These are phyloP conservation scores for Scomber japonicus DNA, from an alignment of 2,113 vertebrate genomes.

Conservation along the genomic window DNA sequence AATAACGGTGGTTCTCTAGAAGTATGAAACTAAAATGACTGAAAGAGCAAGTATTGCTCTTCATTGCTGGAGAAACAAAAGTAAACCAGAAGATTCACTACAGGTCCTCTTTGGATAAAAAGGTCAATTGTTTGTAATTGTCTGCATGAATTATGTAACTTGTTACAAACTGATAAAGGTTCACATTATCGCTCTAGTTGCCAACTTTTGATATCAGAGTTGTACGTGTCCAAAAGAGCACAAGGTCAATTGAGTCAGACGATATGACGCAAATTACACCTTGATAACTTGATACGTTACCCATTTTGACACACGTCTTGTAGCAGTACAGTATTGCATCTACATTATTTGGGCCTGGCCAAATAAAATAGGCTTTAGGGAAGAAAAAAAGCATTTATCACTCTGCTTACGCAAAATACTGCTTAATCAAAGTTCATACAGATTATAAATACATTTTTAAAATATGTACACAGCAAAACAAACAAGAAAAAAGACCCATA, in stretches of 20 bases:
- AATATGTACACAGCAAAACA: slow-evolving; percentile 80
- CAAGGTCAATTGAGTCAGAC: slow-evolving; percentile 50
- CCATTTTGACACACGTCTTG: slow-evolving; percentile 1
- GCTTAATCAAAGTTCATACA: slow-evolving; percentile 68
- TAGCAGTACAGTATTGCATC: slow-evolving; percentile 32
- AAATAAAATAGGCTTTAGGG: slow-evolving; percentile 25
- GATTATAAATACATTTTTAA: slow-evolving; percentile 87
- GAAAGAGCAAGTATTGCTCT: slow-evolving; percentile 32
- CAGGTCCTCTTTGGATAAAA: slow-evolving; percentile 52
- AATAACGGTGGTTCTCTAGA: slow-evolving; percentile 6
- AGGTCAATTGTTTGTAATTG: slow-evolving; percentile 17
- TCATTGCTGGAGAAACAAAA: slow-evolving; percentile 18
- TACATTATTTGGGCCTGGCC: slow-evolving; percentile 25
- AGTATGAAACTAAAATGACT: slow-evolving; percentile 33
- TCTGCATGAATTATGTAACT: slow-evolving; percentile 13
- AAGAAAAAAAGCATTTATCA: slow-evolving; percentile 44
- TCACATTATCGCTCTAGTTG: neutral
- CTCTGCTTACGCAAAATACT: slow-evolving; percentile 75
- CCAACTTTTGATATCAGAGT: slow-evolving; percentile 8
- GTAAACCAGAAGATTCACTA: neutral
- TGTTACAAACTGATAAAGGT: slow-evolving; percentile 28
- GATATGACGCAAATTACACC: slow-evolving; percentile 7
- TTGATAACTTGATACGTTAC: neutral
- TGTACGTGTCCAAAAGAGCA: slow-evolving; percentile 59
- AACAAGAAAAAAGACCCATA: slow-evolving; percentile 47